Evolutionary conservation across 2,797 vertebrate species (phyloP).

Genomic region (Argentina silus): DNA sequence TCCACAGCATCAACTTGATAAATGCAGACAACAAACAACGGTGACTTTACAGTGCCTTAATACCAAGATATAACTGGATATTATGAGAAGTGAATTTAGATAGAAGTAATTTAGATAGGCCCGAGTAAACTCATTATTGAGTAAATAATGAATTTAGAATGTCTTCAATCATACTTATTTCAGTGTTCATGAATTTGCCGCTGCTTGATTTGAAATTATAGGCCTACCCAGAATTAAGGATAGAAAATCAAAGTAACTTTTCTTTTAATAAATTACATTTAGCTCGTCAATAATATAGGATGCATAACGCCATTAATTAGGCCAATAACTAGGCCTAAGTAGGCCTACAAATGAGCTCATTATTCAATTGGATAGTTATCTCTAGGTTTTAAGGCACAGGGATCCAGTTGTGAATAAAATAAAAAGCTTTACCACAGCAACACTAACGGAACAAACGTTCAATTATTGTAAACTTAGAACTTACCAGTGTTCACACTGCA

Average conservation of each 20-base stretch:
- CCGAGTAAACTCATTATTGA: background rate
- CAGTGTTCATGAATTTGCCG: background rate
- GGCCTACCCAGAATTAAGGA: background rate
- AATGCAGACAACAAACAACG: background rate
- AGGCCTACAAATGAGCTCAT: background rate
- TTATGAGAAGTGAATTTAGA: background rate
- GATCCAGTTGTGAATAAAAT: conserved; percentile 5
- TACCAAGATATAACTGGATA: conserved; percentile 16
- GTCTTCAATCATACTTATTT: background rate
- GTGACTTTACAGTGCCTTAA: conserved; percentile 12
- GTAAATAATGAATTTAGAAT: background rate
- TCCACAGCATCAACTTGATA: conserved; percentile 6
- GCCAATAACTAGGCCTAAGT: background rate
- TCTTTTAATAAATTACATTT: background rate
- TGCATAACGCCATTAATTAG: background rate
- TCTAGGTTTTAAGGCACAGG: conserved; percentile 23
- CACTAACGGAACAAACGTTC: background rate
- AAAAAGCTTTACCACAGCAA: background rate
- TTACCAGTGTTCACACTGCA: conserved; percentile 10
- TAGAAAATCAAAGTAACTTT: background rate
- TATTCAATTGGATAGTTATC: background rate
- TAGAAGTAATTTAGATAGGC: background rate
- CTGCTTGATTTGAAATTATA: background rate
- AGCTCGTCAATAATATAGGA: background rate
- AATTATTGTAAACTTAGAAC: conserved; percentile 9